These are phyloP conservation scores for Apostichopus parvimensis DNA, from an alignment of 35 echinoderm and acorn worm genomes.

Conservation along the genomic window DNA sequence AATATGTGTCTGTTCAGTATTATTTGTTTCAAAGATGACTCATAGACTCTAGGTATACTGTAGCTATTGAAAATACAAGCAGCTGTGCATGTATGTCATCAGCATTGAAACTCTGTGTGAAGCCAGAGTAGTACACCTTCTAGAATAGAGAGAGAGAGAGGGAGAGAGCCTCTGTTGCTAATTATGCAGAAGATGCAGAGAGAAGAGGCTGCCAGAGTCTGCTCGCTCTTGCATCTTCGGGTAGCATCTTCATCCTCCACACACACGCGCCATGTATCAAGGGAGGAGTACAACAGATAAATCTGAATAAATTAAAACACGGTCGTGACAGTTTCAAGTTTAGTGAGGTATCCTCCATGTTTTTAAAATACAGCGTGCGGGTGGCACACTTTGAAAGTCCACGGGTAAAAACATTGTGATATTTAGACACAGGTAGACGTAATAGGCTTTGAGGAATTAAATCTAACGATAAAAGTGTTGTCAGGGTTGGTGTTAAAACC, in stretches of 20 bases:
- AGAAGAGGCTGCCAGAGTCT: neutral
- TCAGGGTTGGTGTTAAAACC: neutral
- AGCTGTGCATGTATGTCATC: neutral
- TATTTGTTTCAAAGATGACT: neutral
- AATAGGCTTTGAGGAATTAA: neutral
- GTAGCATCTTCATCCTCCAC: neutral
- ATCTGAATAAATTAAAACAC: neutral
- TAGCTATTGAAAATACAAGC: neutral
- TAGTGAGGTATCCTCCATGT: neutral
- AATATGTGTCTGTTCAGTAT: neutral
- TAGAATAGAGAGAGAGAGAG: neutral
- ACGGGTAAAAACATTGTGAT: neutral
- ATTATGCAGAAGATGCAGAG: neutral
- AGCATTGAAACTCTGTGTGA: neutral
- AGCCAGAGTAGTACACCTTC: neutral
- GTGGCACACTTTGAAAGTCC: neutral
- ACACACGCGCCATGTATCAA: neutral
- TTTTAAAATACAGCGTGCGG: neutral
- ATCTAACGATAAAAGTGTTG: neutral
- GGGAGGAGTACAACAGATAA: neutral
- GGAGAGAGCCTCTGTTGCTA: neutral
- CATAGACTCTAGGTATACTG: neutral
- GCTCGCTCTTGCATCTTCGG: neutral
- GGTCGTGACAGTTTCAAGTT: neutral
- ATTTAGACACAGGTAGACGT: neutral